A percentile compares a stretch with the other conserved stretches of the same genome.
phyloP scores from a whole-genome alignment of 2,888 invertebrate species.

The Deilephila elpenor region DNA sequence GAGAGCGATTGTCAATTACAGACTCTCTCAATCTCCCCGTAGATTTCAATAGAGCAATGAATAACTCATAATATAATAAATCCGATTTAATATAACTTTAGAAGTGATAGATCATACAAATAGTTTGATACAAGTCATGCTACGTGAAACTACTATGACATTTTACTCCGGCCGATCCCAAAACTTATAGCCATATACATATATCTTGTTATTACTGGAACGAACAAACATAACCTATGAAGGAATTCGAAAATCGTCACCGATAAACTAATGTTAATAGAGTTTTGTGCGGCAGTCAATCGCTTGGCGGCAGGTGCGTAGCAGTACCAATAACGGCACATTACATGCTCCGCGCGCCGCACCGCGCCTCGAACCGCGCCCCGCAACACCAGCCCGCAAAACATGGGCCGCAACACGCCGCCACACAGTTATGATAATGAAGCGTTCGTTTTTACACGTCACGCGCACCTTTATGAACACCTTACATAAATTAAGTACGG shows the following conservation, averaged over 20 bases:
- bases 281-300: not conserved
- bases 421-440: conserved; percentile 2
- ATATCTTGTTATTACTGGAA: too few relatives aligned
- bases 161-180: too few relatives aligned
- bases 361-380: not conserved
- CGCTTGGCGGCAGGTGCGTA: conserved; percentile 7
- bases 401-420: too few relatives aligned
- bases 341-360: not conserved
- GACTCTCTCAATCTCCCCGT: too few relatives aligned
- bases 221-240: not conserved
- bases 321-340: not conserved
- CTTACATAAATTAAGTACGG: conserved; percentile 16
- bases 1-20: too few relatives aligned
- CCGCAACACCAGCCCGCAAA: not conserved
- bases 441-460: conserved; percentile 7
- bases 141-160: too few relatives aligned
- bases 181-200: too few relatives aligned
- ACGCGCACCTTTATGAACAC: conserved; percentile 2
- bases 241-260: not conserved
- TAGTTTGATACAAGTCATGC: too few relatives aligned
- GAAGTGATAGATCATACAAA: too few relatives aligned
- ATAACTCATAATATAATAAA: too few relatives aligned
- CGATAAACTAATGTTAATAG: not conserved
- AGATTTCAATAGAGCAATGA: too few relatives aligned
- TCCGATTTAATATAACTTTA: too few relatives aligned